Evolutionary conservation across 2,113 vertebrate species (phyloP), one percentile per base, ranked within the genome.

Genomic region (Anhinga rufa): DNA sequence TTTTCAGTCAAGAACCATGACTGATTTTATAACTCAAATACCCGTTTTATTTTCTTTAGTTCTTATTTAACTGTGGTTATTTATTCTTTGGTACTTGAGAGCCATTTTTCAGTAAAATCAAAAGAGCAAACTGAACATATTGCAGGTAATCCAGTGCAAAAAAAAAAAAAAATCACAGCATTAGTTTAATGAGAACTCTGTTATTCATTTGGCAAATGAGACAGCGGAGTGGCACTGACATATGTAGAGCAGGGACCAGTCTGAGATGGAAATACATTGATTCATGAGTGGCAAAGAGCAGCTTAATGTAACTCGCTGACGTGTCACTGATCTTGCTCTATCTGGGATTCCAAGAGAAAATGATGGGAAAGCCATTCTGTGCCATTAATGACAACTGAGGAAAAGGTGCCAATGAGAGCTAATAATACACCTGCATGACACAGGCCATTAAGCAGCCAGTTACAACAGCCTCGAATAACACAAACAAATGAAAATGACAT

Each of bases 371-470:
- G 69, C 32, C 91, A 91, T 91, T 93, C 71, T 51, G n/a, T 49
- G 57, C 80, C 93, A 86, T 95, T 94, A 97, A 95, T 91, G 87
- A 96, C 92, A 94, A 83, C 81, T 46, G 80, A 94, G 86, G 93
- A 89, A 96, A 96, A 96, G 86, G 89, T 95, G 87, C 91, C 92
- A 93, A 38, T 72, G 76, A 95, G 83, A 70, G 86, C 80, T 96
- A 97, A 96, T 96, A 94, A 97, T 92, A 96, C 40, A 97, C 90
- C 93, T 95, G 93, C 77, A 93, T 77, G 95, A 97, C 94, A 95
- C 66, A 83, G 94, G 72, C 90, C 86, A 97, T 98, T 97, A 97
- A 92, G 79, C 96, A 97, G 76, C 64, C 77, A 71, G 48, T 77
- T 86, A 94, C 64, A 90, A 91, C 44, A 54, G 60, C 86, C 76